These are phyloP conservation scores for Linnaemya tessellans DNA, from an alignment of 2,888 invertebrate genomes.

Conservation along the genomic window DNA sequence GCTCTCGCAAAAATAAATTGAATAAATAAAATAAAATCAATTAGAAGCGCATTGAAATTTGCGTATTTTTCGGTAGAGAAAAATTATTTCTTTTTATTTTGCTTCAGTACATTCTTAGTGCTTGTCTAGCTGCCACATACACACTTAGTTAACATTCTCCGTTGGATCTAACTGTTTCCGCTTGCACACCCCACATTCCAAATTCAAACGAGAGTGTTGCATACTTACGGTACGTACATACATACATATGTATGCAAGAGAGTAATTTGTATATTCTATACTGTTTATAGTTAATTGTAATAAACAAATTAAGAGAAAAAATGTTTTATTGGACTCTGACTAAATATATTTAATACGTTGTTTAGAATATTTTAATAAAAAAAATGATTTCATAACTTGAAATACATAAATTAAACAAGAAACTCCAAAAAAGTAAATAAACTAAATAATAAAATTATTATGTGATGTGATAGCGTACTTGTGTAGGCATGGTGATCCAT, in stretches of 20 bases:
- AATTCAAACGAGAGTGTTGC: constrained; percentile 62
- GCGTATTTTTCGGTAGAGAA: constrained; percentile 36
- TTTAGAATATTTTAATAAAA: constrained; percentile 5
- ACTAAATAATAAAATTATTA: background rate
- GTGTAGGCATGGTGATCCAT: background rate
- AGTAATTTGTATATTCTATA: too few relatives aligned
- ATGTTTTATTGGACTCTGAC: constrained; percentile 26
- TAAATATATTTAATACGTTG: constrained; percentile 18
- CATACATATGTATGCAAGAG: too few relatives aligned
- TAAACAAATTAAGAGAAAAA: background rate
- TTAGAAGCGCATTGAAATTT: constrained; percentile 60
- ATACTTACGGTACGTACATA: background rate
- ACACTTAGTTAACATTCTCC: constrained; percentile 9
- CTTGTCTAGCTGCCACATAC: constrained; percentile 34
- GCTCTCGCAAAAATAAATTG: constrained; percentile 46
- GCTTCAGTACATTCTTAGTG: constrained; percentile 49
- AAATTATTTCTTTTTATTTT: constrained; percentile 18
- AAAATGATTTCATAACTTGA: constrained; percentile 57
- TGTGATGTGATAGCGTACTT: background rate
- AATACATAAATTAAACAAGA: constrained; percentile 10
- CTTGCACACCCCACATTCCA: constrained; percentile 58
- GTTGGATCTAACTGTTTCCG: constrained; percentile 29
- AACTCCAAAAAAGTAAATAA: constrained; percentile 19
- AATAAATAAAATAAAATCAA: constrained; percentile 54
- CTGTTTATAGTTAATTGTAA: background rate